Evolutionary conservation across 2,888 invertebrate genomes (phyloP).

Genomic region (Rhimphoctona megacephalus): DNA sequence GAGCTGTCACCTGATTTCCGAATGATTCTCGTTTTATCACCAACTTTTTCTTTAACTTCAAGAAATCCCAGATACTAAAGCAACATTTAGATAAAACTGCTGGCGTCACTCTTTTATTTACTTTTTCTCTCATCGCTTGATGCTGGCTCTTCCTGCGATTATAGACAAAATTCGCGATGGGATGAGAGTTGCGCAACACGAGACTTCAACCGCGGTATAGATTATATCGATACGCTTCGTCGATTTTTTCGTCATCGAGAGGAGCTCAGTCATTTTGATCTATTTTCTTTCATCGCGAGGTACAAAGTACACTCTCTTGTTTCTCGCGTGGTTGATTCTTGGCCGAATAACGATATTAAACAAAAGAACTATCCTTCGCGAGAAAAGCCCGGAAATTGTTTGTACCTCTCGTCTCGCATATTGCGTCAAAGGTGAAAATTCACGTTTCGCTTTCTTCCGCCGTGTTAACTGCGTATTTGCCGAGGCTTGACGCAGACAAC

Average conservation of each 20-base stretch:
- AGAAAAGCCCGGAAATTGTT: constrained; percentile 62
- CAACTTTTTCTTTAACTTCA: neutral
- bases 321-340: constrained; percentile 36
- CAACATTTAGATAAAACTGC: neutral
- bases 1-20: too few relatives aligned
- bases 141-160: neutral
- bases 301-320: constrained; percentile 18
- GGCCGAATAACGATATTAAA: neutral
- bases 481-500: constrained; percentile 24
- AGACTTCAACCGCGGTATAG: neutral
- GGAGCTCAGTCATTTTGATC: constrained; percentile 63
- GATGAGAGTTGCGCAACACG: neutral
- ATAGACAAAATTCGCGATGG: neutral
- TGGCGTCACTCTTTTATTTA: neutral
- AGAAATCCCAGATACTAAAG: neutral
- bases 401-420: constrained; percentile 59
- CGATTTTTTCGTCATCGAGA: constrained; percentile 68
- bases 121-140: neutral
- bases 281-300: constrained; percentile 48
- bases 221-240: constrained; percentile 67
- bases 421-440: constrained; percentile 73
- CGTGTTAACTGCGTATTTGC: constrained; percentile 58
- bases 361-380: constrained; percentile 19
- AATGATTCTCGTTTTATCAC: too few relatives aligned
- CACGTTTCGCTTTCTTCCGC: constrained; percentile 77